These are phyloP conservation scores for Camelus dromedarius DNA, from an alignment of 2,113 vertebrate genomes.

Conservation along the genomic window DNA sequence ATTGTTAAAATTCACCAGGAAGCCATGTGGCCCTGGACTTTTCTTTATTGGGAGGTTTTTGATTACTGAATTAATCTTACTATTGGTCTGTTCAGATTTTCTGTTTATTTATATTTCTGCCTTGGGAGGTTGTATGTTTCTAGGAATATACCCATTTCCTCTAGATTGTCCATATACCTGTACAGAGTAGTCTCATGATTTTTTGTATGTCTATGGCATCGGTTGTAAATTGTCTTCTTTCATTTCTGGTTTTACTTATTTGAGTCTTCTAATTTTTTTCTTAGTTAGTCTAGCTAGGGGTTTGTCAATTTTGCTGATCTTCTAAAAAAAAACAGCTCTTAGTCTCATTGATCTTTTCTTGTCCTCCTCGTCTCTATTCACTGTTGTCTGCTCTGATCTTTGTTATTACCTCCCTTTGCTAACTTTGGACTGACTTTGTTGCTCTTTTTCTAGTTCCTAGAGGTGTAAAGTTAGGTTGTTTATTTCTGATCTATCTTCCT, in stretches of 20 bases:
- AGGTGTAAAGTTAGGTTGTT: neutral
- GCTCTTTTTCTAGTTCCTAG: neutral
- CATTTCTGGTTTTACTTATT: neutral
- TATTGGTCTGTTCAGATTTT: neutral
- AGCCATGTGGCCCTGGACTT: neutral
- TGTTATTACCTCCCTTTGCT: neutral
- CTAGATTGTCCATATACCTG: neutral
- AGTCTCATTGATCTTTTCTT: neutral
- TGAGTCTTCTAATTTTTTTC: neutral
- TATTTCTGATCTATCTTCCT: neutral
- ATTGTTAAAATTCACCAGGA: neutral
- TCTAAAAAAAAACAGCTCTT: neutral
- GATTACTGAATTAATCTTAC: neutral
- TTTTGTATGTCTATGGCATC: neutral
- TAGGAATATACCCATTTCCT: neutral
- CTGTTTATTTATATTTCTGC: neutral
- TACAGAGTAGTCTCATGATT: neutral
- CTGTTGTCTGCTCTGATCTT: neutral
- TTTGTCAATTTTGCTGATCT: neutral
- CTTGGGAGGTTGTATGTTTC: neutral
- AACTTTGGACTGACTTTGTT: neutral
- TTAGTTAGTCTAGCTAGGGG: neutral
- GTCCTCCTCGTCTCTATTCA: neutral
- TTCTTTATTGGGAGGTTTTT: neutral
- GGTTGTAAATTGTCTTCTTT: neutral